Percentiles rank a stretch among this genome's conserved stretches.
phyloP scores from a whole-genome alignment of 2,888 invertebrate genomes.

The Pilophorus perplexus region DNA sequence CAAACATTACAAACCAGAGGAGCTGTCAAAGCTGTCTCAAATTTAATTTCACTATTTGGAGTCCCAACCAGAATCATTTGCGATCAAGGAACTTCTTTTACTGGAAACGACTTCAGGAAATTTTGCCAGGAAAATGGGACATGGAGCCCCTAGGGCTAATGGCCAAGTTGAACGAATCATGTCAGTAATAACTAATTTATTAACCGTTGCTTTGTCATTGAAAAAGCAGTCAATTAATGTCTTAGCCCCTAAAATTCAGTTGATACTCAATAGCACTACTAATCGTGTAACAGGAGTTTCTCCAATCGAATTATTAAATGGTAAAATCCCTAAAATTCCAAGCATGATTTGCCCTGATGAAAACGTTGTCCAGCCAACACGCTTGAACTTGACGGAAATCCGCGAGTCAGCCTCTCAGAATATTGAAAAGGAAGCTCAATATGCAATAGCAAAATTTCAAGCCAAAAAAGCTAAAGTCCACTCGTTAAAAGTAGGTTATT shows the following conservation, averaged over 20 bases:
- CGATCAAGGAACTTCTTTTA: neutral
- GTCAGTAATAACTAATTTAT: neutral
- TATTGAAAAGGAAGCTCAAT: neutral
- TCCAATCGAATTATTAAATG: neutral
- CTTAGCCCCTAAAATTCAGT: conserved; percentile 11
- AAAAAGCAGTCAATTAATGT: neutral
- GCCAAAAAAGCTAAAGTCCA: neutral
- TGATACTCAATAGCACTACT: neutral
- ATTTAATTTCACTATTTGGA: conserved; percentile 8
- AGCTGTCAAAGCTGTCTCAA: conserved; percentile 1
- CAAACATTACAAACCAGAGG: neutral
- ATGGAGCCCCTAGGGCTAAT: neutral
- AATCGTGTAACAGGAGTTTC: too few species aligned
- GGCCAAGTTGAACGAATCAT: conserved; percentile 6
- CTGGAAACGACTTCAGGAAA: conserved; percentile 9
- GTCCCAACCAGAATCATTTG: neutral
- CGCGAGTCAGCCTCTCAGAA: neutral
- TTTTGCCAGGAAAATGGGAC: conserved; percentile 5
- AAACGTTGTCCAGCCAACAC: neutral
- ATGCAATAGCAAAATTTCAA: neutral
- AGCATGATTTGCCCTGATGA: conserved; percentile 4
- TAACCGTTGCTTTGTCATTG: neutral
- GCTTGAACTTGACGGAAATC: conserved; percentile 1
- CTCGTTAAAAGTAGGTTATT: neutral
- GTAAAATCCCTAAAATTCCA: neutral